Base-by-base conservation (phyloP, 2,888 invertebrate species). In the Troglohyphantes excavatus region DNA sequence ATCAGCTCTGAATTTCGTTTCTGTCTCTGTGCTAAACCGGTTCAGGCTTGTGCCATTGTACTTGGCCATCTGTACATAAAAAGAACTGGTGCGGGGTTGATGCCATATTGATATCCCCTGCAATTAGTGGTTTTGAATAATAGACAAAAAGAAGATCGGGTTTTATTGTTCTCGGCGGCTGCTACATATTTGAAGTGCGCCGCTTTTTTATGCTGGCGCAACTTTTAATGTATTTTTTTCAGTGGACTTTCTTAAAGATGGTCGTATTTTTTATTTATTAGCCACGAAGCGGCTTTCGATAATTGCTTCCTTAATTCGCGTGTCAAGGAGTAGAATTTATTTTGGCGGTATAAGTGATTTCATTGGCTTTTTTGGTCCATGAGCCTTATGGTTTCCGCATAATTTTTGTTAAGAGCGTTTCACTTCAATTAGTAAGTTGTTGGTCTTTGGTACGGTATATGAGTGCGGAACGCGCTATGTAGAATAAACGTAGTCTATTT, bases 111-210 rank as follows among this genome's bases (percentile, higher is more conserved):
- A 53, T 53, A 17, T 53, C 53, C 53, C 13, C 53, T 9, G 53
- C 17, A 53, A 53, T 53, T 53, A 53, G 53, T 53, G 53, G 53
- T 53, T 53, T 53, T 53, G 53, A 53, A 53, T 53, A 53, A 53
- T 13, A 17, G 53, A 53, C 53, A 53, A 53, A 53, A 33, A 9
- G n/a, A 13, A 11, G 17, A 17, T 53, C n/a, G 53, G 53, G n/a
- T 53, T 13, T 53, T 46, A 46, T 46, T 53, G 53, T 53, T 53
- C n/a, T n/a, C 53, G 53, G 53, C 53, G 53, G 53, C 53, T 53
- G 53, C 13, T 33, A 33, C 53, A 53, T 53, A n/a, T 53, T 53
- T n/a, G 17, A 39, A 39, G 39, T 11, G 7, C 39, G 39, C 39
- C 39, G 39, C 39, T 11, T 39, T 13, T 39, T 39, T 13, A 39